phyloP scores from a whole-genome alignment of 1,140 invertebrate genomes.

The Homalodisca vitripennis region DNA sequence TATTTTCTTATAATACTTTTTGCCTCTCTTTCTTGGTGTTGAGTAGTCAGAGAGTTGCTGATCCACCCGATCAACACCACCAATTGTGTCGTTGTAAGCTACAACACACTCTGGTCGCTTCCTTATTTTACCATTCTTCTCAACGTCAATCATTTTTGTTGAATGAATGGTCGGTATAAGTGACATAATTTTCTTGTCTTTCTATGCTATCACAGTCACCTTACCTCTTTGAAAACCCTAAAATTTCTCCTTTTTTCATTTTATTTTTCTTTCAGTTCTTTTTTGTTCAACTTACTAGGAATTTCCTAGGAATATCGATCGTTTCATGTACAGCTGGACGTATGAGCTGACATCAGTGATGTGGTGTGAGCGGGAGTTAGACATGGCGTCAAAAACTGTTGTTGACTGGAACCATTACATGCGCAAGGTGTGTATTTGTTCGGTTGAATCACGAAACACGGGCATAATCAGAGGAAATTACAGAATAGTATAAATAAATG shows the following conservation, averaged over 20 bases:
- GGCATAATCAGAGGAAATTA: neutral
- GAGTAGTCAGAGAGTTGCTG: conserved; percentile 21
- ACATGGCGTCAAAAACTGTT: neutral
- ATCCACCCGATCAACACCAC: conserved; percentile 22
- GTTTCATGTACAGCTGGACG: neutral
- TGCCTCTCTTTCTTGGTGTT: neutral
- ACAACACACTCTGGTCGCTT: neutral
- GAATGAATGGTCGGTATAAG: neutral
- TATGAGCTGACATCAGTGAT: neutral
- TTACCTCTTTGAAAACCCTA: neutral
- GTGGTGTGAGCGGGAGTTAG: conserved; percentile 1
- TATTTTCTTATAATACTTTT: neutral
- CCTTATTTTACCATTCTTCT: neutral
- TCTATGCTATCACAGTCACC: neutral
- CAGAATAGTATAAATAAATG: neutral
- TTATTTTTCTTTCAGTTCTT: neutral
- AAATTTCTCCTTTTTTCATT: neutral
- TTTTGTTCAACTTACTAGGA: neutral
- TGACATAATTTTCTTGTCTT: neutral
- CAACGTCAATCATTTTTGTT: neutral
- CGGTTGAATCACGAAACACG: neutral
- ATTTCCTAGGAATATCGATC: neutral
- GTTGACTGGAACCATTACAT: conserved; percentile 9
- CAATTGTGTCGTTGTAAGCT: conserved; percentile 26
- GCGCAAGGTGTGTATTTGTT: neutral